Evolutionary conservation across 2,888 invertebrate species (phyloP), one percentile per base, ranked within the genome.

Genomic region (Trileptium ribeirensis): DNA sequence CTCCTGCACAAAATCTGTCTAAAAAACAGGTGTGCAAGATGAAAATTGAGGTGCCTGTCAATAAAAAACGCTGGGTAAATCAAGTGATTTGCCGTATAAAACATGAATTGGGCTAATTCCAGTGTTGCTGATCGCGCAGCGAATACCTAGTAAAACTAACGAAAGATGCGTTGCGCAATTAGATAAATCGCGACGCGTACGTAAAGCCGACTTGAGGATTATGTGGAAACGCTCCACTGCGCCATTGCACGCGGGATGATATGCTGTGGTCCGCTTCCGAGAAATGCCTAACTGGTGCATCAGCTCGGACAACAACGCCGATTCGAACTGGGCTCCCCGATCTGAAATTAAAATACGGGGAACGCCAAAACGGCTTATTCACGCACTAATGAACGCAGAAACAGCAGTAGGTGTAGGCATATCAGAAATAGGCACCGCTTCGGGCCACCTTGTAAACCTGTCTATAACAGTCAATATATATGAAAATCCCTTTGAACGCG

Each of bases 171-270:
- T 2, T 38, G 39, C 3, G 33, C 77, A 75, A 38, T 24, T 24
- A 29, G 8, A 3, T 3, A 29, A n/a, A 36, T 38, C 34, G 39
- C 77, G 36, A 3, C 29, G 2, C 24, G 38, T 29, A 29, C 77
- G 34, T 33, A 75, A n/a, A 8, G 37, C 38, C n/a, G 36, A 24
- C 36, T 75, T 75, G 2, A 75, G 34, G 29, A 39, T 38, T 24
- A 29, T 29, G n/a, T 75, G 77, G 8, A 36, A 36, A 38, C 77
- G 36, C 37, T 75, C 77, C 15, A 75, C 37, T 36, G 77, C 77
- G 8, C 77, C 77, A 36, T 75, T 75, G n/a, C 77, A 75, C 24
- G 34, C 37, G 24, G 77, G 77, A 39, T 75, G 77, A 75, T 75
- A 75, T 3, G 38, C 39, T 2, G 77, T 75, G 2, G 34, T 75